phyloP scores from a whole-genome alignment of 2,797 vertebrate genomes.

The Pygocentrus nattereri region DNA sequence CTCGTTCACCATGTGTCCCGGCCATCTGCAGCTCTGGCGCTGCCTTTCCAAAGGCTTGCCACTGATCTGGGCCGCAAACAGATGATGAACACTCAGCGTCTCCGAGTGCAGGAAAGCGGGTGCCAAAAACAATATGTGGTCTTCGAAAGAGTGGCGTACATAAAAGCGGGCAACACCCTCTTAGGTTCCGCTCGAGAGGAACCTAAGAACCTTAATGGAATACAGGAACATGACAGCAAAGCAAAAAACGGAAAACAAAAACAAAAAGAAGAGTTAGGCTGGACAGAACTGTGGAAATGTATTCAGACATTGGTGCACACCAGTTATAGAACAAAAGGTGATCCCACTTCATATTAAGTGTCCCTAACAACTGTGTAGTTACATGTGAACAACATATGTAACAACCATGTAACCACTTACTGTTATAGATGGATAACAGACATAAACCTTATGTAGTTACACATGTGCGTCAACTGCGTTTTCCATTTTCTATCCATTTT shows the following conservation, averaged over 20 bases:
- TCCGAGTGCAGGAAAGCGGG: not conserved
- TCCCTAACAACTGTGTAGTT: too few relatives aligned
- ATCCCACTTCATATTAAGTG: too few relatives aligned
- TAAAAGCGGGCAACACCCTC: slow-evolving; percentile 1
- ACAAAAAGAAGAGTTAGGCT: not conserved
- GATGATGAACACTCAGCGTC: slow-evolving; percentile 47
- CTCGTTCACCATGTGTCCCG: slow-evolving; percentile 59
- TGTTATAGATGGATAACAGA: too few relatives aligned
- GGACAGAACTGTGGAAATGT: too few relatives aligned
- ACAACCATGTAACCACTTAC: too few relatives aligned
- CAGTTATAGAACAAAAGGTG: too few relatives aligned
- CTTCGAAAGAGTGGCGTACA: slow-evolving; percentile 20
- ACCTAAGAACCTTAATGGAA: not conserved
- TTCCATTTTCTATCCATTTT: too few relatives aligned
- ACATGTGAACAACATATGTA: too few relatives aligned
- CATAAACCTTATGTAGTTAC: too few relatives aligned
- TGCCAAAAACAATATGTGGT: slow-evolving; percentile 52
- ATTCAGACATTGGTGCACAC: too few relatives aligned
- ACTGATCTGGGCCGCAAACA: slow-evolving; percentile 51
- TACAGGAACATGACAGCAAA: not conserved
- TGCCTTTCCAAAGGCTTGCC: slow-evolving; percentile 47
- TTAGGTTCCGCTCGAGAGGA: slow-evolving; percentile 29
- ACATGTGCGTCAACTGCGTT: too few relatives aligned
- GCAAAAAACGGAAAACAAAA: not conserved
- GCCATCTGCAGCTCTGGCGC: slow-evolving; percentile 56